Base-by-base conservation (phyloP, 2,888 invertebrate species). In the Scaptomyza cyrtandrae region DNA sequence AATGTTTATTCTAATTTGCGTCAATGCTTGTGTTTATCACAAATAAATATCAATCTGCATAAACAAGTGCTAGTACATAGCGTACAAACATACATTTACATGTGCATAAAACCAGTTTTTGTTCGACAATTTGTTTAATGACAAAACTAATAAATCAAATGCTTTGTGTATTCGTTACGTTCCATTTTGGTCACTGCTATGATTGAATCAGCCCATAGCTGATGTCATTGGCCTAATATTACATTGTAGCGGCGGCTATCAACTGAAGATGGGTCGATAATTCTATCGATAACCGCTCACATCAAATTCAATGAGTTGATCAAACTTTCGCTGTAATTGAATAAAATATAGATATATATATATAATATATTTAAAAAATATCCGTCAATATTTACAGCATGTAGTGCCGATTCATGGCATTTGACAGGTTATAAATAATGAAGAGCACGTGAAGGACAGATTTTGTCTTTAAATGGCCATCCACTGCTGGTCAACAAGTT, bases 1-100 rank as follows among this genome's bases (percentile, higher is more conserved):
- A 82, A 86, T 85, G 89, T 85, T 83, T 85, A 88, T 84, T 75
- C 78, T 83, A 88, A 88, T 86, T 86, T 85, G 71, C 88, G 84
- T 88, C 88, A 89, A 77, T 86, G 78, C 58, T 54, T 65, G 62
- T 89, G 88, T 88, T 89, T 88, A 86, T 75, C 87, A 71, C 54
- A 67, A 71, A 86, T 83, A 70, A 78, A 86, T 77, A 79, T 87
- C 83, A 85, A 89, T 89, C 71, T 75, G 75, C 78, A 75, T 72
- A 80, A 71, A 75, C 74, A 78, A 73, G 59, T 65, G 56, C 57
- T 41, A 41, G 59, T 61, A 59, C 54, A 60, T n/a, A 19, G 33
- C 13, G 49, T 13, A 49, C 29, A 7, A 29, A 48, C 16, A 60
- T 54, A 27, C 44, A 55, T 56, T 43, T 46, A 39, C 49, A 48